Conservation (phyloP, 2,888 invertebrate species). For the Scaptomyza reducta region DNA sequence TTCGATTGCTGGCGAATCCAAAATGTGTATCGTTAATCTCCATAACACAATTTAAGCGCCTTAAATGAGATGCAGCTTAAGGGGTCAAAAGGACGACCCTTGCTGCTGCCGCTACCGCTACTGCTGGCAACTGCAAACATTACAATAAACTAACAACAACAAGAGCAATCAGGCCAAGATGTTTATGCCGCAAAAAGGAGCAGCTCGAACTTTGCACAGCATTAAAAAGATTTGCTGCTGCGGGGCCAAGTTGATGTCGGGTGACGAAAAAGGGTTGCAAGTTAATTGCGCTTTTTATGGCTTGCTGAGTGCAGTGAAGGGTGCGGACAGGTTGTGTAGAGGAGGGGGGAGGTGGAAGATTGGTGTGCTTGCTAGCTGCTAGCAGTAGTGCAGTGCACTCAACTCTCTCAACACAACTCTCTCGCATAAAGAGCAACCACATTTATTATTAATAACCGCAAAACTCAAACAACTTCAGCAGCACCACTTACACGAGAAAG, state of each 20-base stretch:
- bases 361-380: background rate
- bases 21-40: slow-evolving; percentile 66
- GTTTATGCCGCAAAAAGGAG: slow-evolving; percentile 9
- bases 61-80: slow-evolving; percentile 70
- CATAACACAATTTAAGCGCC: slow-evolving; percentile 71
- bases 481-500: slow-evolving; percentile 50
- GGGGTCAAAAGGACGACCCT: slow-evolving; percentile 41
- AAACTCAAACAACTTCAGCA: slow-evolving; percentile 69
- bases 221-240: slow-evolving; percentile 55
- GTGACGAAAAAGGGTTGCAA: slow-evolving; percentile 62
- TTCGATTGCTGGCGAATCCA: slow-evolving; percentile 39
- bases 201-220: slow-evolving; percentile 53
- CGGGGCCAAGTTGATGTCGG: slow-evolving; percentile 37
- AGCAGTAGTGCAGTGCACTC: slow-evolving; percentile 12
- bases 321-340: background rate
- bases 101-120: background rate
- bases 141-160: slow-evolving; percentile 26
- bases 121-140: slow-evolving; percentile 22
- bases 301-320: slow-evolving; percentile 21
- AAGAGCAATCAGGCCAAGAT: slow-evolving; percentile 3
- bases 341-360: background rate
- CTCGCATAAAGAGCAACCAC: slow-evolving; percentile 66
- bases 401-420: slow-evolving; percentile 56
- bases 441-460: slow-evolving; percentile 82
- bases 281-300: slow-evolving; percentile 77